A percentile compares a stretch with the other conserved stretches of the same genome.
These are phyloP conservation scores for Calyptommatus sinebrachiatus DNA, from an alignment of 2,113 vertebrate genomes.

Conservation along the genomic window DNA sequence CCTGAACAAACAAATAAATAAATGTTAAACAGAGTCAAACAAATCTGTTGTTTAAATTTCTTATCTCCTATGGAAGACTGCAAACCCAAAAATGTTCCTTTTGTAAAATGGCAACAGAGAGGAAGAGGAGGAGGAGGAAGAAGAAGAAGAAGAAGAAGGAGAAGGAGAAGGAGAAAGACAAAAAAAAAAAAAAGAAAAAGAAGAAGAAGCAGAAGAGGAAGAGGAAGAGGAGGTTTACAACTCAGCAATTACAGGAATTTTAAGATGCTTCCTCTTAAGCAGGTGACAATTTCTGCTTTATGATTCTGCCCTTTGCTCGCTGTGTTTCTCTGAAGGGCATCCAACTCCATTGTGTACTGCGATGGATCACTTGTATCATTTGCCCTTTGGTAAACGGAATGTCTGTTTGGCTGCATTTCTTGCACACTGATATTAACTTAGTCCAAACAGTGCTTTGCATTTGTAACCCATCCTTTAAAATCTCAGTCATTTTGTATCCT, in stretches of 20 bases:
- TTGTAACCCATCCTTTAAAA: not conserved
- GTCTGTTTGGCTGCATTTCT: conserved; percentile 4
- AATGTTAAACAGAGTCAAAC: conserved; percentile 44
- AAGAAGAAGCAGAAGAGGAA: no score
- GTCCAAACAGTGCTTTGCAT: not conserved
- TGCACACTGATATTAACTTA: conserved; percentile 13
- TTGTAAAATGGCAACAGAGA: conserved; percentile 19
- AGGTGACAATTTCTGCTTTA: conserved; percentile 16
- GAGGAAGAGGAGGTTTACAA: no score
- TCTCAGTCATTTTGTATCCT: no score
- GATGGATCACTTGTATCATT: conserved; percentile 1
- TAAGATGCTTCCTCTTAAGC: conserved; percentile 16
- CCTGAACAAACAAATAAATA: not conserved
- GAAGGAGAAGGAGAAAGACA: no score
- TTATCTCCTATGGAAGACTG: not conserved
- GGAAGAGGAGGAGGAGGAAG: not conserved
- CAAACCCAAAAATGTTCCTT: conserved; percentile 44
- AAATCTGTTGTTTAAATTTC: conserved; percentile 38
- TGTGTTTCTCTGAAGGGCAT: conserved; percentile 24
- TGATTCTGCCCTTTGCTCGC: conserved; percentile 1
- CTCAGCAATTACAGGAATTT: conserved; percentile 17
- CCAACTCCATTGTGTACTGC: not conserved
- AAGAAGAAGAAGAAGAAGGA: no score
- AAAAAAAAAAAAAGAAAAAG: no score
- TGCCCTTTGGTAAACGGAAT: not conserved